Percentiles rank a stretch among this genome's conserved stretches.
Conservation (phyloP, 1,140 invertebrate species). For the Drosophila lacteicornis region DNA sequence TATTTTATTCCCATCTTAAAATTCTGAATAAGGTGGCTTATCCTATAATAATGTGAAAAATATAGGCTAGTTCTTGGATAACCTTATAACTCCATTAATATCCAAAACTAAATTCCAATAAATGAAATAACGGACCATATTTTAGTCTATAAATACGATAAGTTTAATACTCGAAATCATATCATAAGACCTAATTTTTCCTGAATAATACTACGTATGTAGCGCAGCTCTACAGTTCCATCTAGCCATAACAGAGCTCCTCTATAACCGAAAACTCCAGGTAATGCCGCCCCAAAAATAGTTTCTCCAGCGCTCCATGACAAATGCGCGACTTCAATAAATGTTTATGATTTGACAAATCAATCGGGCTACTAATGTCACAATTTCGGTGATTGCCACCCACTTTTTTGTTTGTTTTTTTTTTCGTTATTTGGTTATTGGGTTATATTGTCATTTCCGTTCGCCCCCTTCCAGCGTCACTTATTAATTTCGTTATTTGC, state of each 20-base stretch:
- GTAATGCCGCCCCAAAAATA: constrained; percentile 2
- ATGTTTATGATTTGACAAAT: constrained; percentile 79
- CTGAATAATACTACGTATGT: not conserved
- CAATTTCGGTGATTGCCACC: constrained; percentile 42
- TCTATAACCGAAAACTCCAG: not conserved
- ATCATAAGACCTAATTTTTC: not conserved
- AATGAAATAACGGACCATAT: too few species aligned
- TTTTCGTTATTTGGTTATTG: constrained; percentile 8
- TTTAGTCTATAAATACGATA: not conserved
- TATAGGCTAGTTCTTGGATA: too few species aligned
- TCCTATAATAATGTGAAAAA: too few species aligned
- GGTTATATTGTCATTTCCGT: not conserved
- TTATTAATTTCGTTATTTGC: constrained; percentile 81
- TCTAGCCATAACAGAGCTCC: not conserved
- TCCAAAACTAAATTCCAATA: too few species aligned
- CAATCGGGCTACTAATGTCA: constrained; percentile 77
- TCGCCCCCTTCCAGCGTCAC: constrained; percentile 24
- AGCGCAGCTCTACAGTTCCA: not conserved
- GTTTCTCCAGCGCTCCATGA: constrained; percentile 4
- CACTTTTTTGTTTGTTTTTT: not conserved
- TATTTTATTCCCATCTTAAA: too few species aligned
- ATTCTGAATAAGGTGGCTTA: too few species aligned
- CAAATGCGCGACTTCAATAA: constrained; percentile 62
- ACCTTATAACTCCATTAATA: too few species aligned
- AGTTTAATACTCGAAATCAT: too few species aligned